A percentile compares a stretch with the other conserved stretches of the same genome.
These are phyloP conservation scores for Allolobophora icterica DNA, from an alignment of 2,888 invertebrate genomes.

Conservation along the genomic window DNA sequence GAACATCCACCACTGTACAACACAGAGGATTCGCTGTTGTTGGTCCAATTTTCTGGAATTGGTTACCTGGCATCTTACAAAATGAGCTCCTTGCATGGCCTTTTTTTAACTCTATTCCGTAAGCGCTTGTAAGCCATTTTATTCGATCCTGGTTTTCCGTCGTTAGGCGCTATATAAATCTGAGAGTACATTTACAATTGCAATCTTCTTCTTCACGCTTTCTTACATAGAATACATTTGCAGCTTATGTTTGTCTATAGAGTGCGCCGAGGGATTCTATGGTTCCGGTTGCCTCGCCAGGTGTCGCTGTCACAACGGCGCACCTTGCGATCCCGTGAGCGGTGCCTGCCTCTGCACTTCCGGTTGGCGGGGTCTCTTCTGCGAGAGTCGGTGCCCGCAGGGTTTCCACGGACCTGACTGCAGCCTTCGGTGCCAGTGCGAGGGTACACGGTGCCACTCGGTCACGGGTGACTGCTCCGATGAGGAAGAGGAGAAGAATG, in stretches of 20 bases:
- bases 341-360: slow-evolving; percentile 52
- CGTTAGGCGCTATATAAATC: too few relatives aligned
- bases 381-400: slow-evolving; percentile 69
- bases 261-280: slow-evolving; percentile 64
- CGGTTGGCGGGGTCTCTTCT: slow-evolving; percentile 53
- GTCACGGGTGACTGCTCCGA: slow-evolving; percentile 62
- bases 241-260: slow-evolving; percentile 44
- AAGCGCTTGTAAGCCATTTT: too few relatives aligned
- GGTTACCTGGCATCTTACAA: too few relatives aligned
- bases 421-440: slow-evolving; percentile 59
- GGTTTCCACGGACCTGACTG: slow-evolving; percentile 63
- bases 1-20: too few relatives aligned
- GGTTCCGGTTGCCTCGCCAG: slow-evolving; percentile 66
- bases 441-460: slow-evolving; percentile 61
- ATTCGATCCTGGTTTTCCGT: too few relatives aligned
- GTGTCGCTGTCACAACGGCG: slow-evolving; percentile 68
- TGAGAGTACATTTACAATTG: too few relatives aligned
- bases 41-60: too few relatives aligned
- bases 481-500: slow-evolving; percentile 58
- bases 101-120: too few relatives aligned
- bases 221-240: too few relatives aligned
- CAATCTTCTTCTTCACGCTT: too few relatives aligned
- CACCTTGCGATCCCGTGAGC: slow-evolving; percentile 63
- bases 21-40: too few relatives aligned
- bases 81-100: too few relatives aligned